Percentiles rank a stretch among this genome's conserved stretches.
phyloP scores from a whole-genome alignment of 2,888 invertebrate species.

The Meloe dianella region DNA sequence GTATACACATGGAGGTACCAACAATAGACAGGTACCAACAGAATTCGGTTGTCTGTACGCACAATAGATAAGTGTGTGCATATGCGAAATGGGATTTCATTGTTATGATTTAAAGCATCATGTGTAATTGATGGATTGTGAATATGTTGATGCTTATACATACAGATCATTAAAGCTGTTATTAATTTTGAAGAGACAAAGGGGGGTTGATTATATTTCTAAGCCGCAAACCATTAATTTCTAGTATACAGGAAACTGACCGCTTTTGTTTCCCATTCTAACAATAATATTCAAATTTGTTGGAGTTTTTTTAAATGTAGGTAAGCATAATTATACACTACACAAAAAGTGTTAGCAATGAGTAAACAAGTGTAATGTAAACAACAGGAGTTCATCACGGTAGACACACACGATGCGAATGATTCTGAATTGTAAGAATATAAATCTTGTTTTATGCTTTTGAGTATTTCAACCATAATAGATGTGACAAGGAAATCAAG shows the following conservation, averaged over 20 bases:
- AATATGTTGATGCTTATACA: constrained; percentile 16
- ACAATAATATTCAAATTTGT: neutral
- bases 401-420: constrained; percentile 33
- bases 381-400: constrained; percentile 27
- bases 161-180: constrained; percentile 20
- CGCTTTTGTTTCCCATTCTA: neutral
- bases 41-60: constrained; percentile 28
- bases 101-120: constrained; percentile 33
- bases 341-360: neutral
- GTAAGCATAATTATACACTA: neutral
- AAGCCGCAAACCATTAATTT: neutral
- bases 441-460: constrained; percentile 30
- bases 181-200: constrained; percentile 5
- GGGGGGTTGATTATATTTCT: neutral
- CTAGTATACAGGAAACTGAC: neutral
- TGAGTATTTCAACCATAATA: constrained; percentile 18
- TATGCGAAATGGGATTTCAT: constrained; percentile 35
- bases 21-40: constrained; percentile 32
- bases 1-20: neutral
- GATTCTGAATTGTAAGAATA: constrained; percentile 25
- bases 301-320: neutral
- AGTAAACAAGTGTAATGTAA: neutral
- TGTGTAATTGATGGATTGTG: constrained; percentile 30
- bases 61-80: constrained; percentile 32
- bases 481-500: constrained; percentile 28